phyloP scores from a whole-genome alignment of 2,888 invertebrate species.

The Zhuqinia jingwanae region DNA sequence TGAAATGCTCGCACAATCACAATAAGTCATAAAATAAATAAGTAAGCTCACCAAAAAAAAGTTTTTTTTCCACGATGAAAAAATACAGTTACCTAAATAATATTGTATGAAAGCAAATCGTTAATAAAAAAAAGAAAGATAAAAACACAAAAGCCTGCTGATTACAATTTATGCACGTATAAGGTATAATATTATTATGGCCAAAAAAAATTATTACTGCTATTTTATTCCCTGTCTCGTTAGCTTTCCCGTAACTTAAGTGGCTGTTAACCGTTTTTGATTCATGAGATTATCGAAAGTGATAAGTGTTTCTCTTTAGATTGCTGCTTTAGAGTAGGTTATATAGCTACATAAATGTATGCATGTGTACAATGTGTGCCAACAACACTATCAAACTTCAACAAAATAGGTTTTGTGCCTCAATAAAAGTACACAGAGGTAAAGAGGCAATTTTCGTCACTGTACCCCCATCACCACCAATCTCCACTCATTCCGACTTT shows the following conservation, averaged over 20 bases:
- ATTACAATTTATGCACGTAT: conserved; percentile 29
- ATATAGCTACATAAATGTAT: not conserved
- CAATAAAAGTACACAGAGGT: conserved; percentile 6
- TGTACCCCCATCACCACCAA: not conserved
- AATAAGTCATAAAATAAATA: no score
- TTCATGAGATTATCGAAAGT: conserved; percentile 42
- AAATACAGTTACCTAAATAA: not conserved
- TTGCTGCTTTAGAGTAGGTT: no score
- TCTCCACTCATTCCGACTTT: not conserved
- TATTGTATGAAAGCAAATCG: conserved; percentile 13
- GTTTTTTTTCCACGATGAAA: not conserved
- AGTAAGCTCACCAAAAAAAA: no score
- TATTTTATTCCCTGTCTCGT: conserved; percentile 50
- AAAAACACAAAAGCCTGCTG: conserved; percentile 9
- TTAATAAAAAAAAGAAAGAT: not conserved
- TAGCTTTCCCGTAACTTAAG: conserved; percentile 60
- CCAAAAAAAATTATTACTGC: conserved; percentile 43
- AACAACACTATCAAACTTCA: not conserved
- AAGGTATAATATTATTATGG: not conserved
- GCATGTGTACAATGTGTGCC: not conserved
- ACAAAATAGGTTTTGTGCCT: conserved; percentile 5
- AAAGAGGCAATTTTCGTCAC: conserved; percentile 47
- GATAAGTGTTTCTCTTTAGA: conserved; percentile 5
- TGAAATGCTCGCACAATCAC: no score
- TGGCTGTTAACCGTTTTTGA: conserved; percentile 63